phyloP scores from a whole-genome alignment of 2,797 vertebrate genomes.

The Carapus acus region DNA sequence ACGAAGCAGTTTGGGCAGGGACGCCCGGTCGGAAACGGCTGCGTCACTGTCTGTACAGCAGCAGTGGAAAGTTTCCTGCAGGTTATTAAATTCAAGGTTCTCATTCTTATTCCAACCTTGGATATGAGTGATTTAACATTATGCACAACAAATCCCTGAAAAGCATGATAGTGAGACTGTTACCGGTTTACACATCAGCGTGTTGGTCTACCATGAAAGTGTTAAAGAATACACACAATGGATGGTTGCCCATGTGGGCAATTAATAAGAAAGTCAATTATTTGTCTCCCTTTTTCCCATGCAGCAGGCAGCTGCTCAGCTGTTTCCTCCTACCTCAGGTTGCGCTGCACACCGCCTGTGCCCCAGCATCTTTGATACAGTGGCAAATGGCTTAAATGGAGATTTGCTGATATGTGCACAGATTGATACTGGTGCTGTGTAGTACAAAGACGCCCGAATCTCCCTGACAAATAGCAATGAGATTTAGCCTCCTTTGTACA shows the following conservation, averaged over 20 bases:
- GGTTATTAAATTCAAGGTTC: too few relatives aligned
- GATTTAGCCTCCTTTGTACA: slow-evolving; percentile 1
- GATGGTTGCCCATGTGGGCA: background rate
- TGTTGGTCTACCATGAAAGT: too few relatives aligned
- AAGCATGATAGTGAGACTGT: too few relatives aligned
- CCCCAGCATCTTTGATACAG: slow-evolving; percentile 10
- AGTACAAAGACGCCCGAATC: background rate
- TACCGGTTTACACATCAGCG: too few relatives aligned
- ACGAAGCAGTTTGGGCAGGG: too few relatives aligned
- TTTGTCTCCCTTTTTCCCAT: background rate
- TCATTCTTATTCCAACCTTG: too few relatives aligned
- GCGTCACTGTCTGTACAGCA: too few relatives aligned
- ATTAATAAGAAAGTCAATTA: background rate
- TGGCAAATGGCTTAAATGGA: slow-evolving; percentile 14
- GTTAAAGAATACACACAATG: background rate
- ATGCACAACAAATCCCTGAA: too few relatives aligned
- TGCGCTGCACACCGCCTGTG: slow-evolving; percentile 11
- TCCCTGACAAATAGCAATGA: background rate
- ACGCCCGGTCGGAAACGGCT: too few relatives aligned
- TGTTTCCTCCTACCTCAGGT: background rate
- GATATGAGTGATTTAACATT: too few relatives aligned
- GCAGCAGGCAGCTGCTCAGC: too few relatives aligned
- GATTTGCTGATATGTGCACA: slow-evolving; percentile 4
- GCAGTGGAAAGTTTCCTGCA: too few relatives aligned
- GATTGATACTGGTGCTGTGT: background rate